Conservation (phyloP, 2,888 invertebrate species). For the Acanthosepion esculentum region DNA sequence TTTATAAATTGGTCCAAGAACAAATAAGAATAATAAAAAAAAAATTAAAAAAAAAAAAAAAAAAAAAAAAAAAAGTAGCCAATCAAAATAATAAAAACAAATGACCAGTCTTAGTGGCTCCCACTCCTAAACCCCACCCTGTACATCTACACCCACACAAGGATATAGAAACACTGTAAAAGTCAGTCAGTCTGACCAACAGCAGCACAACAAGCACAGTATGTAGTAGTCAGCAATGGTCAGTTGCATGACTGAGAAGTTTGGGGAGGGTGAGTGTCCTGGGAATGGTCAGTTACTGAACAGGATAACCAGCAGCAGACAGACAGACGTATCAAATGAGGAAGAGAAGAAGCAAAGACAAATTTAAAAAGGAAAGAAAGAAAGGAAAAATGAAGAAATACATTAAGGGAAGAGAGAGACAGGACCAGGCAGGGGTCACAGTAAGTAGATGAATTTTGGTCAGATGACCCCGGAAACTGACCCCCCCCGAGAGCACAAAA, state of each 20-base stretch:
- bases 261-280: not conserved
- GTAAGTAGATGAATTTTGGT: not conserved
- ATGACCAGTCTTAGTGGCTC: not conserved
- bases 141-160: not conserved
- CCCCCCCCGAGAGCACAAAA: not conserved
- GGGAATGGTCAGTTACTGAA: not conserved
- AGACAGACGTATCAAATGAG: not conserved
- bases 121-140: constrained; percentile 20
- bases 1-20: constrained; percentile 33
- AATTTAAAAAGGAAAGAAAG: constrained; percentile 9
- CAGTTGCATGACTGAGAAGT: not conserved
- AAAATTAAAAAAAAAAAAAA: not conserved
- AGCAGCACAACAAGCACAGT: not conserved
- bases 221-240: not conserved
- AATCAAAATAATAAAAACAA: not conserved
- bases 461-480: not conserved
- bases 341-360: constrained; percentile 15
- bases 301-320: not conserved
- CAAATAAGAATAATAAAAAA: not conserved
- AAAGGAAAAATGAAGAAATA: not conserved
- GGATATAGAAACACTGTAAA: not conserved
- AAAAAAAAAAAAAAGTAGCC: not conserved
- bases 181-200: not conserved
- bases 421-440: not conserved
- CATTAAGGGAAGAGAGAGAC: not conserved